These are phyloP conservation scores for Matsumurasca onukii DNA, from an alignment of 1,140 invertebrate genomes.

Conservation along the genomic window DNA sequence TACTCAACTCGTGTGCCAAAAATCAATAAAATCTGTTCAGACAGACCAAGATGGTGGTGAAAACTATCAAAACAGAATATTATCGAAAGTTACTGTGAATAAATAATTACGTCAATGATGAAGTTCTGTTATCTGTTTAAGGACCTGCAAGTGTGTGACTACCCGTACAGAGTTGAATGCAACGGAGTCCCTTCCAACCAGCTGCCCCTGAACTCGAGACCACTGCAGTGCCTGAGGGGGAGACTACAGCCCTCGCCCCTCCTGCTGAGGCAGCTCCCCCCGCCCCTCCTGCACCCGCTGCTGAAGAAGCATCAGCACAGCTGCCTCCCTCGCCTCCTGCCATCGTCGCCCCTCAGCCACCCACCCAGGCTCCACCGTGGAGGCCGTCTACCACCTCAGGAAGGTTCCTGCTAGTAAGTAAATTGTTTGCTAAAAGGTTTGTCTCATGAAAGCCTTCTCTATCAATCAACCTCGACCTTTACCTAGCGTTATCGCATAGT, in stretches of 20 bases:
- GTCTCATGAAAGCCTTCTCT: too few relatives aligned
- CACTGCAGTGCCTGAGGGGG: conserved; percentile 5
- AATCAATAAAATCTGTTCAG: too few relatives aligned
- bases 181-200: conserved; percentile 47
- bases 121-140: too few relatives aligned
- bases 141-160: conserved; percentile 60
- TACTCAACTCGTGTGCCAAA: too few relatives aligned
- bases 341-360: not conserved
- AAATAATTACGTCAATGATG: too few relatives aligned
- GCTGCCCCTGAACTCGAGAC: conserved; percentile 36
- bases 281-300: conserved; percentile 22
- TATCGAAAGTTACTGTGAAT: too few relatives aligned
- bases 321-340: not conserved
- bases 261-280: conserved; percentile 20
- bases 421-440: too few relatives aligned
- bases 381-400: conserved; percentile 19
- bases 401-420: conserved; percentile 24
- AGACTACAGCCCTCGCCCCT: conserved; percentile 10
- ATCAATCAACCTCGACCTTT: too few relatives aligned
- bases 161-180: conserved; percentile 57
- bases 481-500: too few relatives aligned
- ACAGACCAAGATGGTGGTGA: too few relatives aligned
- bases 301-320: conserved; percentile 1
- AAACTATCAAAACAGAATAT: too few relatives aligned
- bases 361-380: too few relatives aligned